A percentile compares a stretch with the other conserved stretches of the same genome.
phyloP scores from a whole-genome alignment of 2,113 vertebrate species.

The Ceyx cyanopectus region DNA sequence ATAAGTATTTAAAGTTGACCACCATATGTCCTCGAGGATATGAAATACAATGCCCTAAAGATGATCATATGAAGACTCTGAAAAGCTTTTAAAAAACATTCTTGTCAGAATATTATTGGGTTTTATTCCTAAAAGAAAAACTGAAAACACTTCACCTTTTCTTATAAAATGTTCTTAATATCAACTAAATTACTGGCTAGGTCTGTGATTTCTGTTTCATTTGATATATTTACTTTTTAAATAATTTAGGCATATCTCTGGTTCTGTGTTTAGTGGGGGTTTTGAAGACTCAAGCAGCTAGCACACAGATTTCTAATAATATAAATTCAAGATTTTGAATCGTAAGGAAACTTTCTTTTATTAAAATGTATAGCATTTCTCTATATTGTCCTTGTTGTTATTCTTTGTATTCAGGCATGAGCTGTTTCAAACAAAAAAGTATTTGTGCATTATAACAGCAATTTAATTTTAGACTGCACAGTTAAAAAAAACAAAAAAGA shows the following conservation, averaged over 20 bases:
- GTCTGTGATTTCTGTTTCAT: not conserved
- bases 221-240: not conserved
- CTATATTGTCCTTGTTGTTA: slow-evolving; percentile 14
- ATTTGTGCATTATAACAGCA: slow-evolving; percentile 2
- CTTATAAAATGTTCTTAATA: not conserved
- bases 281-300: not conserved
- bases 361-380: not conserved
- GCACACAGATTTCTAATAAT: not conserved
- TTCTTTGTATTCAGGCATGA: not conserved
- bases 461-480: slow-evolving; percentile 12
- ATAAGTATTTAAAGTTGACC: not conserved
- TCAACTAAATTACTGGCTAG: not conserved
- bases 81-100: not conserved
- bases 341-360: not conserved
- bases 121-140: not conserved
- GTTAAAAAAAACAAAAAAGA: not conserved
- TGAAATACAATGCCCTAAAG: not conserved
- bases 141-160: not conserved
- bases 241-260: not conserved
- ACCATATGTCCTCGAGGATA: not conserved
- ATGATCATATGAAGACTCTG: not conserved
- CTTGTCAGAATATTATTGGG: not conserved
- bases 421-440: not conserved
- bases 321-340: not conserved
- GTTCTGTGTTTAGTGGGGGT: not conserved